These are phyloP conservation scores for Tribolium castaneum DNA, from an alignment of 1,140 invertebrate genomes.

Conservation along the genomic window DNA sequence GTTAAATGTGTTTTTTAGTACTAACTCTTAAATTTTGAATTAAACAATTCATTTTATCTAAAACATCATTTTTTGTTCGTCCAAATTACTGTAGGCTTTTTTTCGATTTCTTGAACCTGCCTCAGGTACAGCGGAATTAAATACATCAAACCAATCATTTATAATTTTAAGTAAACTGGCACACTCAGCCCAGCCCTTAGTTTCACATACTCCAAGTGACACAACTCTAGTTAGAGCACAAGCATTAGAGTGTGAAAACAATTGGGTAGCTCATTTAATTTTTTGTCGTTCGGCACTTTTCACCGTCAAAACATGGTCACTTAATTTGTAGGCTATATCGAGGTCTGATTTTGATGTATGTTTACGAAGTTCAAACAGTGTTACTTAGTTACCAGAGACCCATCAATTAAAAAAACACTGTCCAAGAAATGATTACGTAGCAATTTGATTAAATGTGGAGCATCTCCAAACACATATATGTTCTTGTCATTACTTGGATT, in stretches of 20 bases:
- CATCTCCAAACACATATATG: conserved; percentile 53
- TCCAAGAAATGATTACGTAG: conserved; percentile 56
- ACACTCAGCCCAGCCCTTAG: neutral
- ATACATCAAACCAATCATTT: neutral
- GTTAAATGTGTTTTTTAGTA: neutral
- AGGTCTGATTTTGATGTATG: neutral
- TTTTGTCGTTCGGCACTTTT: neutral
- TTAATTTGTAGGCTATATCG: neutral
- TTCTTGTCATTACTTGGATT: conserved; percentile 47
- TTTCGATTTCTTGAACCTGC: neutral
- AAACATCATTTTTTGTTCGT: neutral
- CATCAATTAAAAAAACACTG: conserved; percentile 49
- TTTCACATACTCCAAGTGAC: neutral
- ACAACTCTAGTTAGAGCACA: neutral
- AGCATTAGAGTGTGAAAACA: neutral
- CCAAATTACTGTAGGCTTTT: neutral
- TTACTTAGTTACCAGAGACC: neutral
- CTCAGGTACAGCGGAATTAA: neutral
- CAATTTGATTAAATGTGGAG: conserved; percentile 54
- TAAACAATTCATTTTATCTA: neutral
- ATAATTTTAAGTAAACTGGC: neutral
- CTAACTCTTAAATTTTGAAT: neutral
- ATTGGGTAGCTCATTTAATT: neutral
- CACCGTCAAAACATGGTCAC: neutral
- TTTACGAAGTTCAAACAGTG: neutral